Evolutionary conservation across 2,113 vertebrate species (phyloP), one percentile per base, ranked within the genome.

Genomic region (Physeter macrocephalus): DNA sequence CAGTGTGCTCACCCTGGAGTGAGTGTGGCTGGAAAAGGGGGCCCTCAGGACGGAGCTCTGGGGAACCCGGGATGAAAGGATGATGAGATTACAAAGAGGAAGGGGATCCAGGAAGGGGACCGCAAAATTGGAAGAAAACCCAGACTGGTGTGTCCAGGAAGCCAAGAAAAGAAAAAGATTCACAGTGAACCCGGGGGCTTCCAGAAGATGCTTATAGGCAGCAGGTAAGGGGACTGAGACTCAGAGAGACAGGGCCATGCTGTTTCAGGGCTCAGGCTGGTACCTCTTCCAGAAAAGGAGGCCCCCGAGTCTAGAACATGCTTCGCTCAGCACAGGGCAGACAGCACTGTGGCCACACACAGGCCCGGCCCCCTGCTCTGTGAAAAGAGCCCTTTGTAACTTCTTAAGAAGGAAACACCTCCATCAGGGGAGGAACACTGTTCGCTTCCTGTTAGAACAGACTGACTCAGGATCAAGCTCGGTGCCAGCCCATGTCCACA

Each of bases 361-460:
- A 20, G 23, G 78, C 69, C 75, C 1, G 1, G 13, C 62, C 92
- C 77, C 34, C 59, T n/a, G 41, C 71, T 20, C 69, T 96, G 95
- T 97, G 95, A 96, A 97, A 94, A 96, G 93, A 88, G 74, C 83
- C 54, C 93, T 95, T 96, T 97, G 97, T 96, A 78, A 66, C 88
- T 84, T 92, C 57, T 85, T 36, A 67, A 87, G 90, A 80, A 94
- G 95, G 94, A 97, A 96, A 95, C 84, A 59, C 90, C 94, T 92
- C 90, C 36, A 71, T 80, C 86, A 8, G 15, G 66, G 52, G 80
- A 96, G 94, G 90, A 92, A 84, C 62, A 49, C 84, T 43, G 80
- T 80, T 66, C 43, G n/a, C 69, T 96, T 95, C 94, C 95, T 92
- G 84, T 92, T 94, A 94, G 71, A 84, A 81, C 84, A 93, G 74